Conservation (phyloP, 2,888 invertebrate genomes). For the Drosophila neotestacea region DNA sequence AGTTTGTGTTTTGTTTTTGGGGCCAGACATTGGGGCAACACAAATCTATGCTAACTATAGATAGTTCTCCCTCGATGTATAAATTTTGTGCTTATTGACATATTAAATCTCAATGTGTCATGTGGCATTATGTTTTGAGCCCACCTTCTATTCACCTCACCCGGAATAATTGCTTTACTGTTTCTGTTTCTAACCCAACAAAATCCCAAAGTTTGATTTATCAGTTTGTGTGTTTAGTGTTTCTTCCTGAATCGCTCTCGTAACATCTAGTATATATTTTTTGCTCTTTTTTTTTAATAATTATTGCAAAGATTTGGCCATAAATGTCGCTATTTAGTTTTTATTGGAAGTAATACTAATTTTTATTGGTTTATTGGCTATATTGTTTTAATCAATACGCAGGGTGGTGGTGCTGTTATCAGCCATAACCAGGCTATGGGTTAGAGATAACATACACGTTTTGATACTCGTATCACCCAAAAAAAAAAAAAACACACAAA, state of each 20-base stretch:
- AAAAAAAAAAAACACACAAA: conserved; percentile 3
- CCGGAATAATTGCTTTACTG: conserved; percentile 14
- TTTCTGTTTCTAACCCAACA: conserved; percentile 24
- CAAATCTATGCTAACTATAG: conserved; percentile 54
- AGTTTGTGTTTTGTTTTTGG: conserved; percentile 26
- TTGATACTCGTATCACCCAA: conserved; percentile 41
- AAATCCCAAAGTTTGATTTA: conserved; percentile 28
- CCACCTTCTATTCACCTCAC: conserved; percentile 22
- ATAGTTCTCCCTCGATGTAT: conserved; percentile 49
- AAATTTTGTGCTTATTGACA: conserved; percentile 83
- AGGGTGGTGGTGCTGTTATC: conserved; percentile 48
- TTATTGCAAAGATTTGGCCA: conserved; percentile 81
- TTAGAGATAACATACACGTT: conserved; percentile 59
- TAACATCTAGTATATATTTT: conserved; percentile 9
- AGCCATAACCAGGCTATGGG: conserved; percentile 50
- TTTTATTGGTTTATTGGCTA: conserved; percentile 82
- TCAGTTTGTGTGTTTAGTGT: conserved; percentile 19
- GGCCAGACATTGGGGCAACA: conserved; percentile 51
- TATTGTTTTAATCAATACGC: conserved; percentile 78
- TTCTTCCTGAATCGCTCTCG: conserved; percentile 24
- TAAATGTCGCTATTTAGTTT: conserved; percentile 83
- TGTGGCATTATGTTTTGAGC: conserved; percentile 79
- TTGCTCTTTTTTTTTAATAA: conserved; percentile 60
- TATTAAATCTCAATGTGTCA: conserved; percentile 84
- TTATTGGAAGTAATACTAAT: conserved; percentile 83